Evolutionary conservation across 2,797 vertebrate species (phyloP).

Genomic region (Serranus cabrilla): DNA sequence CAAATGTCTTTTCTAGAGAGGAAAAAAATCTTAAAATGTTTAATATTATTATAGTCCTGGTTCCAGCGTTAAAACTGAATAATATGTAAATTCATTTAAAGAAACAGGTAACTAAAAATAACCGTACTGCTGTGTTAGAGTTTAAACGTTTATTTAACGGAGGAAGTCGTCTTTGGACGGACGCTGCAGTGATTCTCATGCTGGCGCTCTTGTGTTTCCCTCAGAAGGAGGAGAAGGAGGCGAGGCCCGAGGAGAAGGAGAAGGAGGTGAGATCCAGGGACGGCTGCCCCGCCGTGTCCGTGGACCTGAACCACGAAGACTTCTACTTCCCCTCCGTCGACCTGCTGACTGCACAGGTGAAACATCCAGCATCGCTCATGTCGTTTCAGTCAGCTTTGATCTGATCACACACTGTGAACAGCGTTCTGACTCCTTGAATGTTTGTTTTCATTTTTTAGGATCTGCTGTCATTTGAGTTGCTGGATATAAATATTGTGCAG

Average conservation of each 20-base stretch:
- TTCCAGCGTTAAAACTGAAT: background rate
- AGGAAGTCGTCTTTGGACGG: background rate
- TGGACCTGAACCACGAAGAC: constrained; percentile 86
- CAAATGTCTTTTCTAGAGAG: background rate
- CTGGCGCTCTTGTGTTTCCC: constrained; percentile 42
- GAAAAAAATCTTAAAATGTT: background rate
- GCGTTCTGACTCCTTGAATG: too few relatives aligned
- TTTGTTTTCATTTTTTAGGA: constrained; percentile 85
- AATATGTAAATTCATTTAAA: too few relatives aligned
- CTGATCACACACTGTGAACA: too few relatives aligned
- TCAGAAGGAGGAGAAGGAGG: constrained; percentile 80
- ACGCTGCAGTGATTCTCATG: background rate
- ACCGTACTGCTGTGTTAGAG: too few relatives aligned
- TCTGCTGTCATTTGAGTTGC: constrained; percentile 95
- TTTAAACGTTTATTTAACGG: background rate
- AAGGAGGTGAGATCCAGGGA: constrained; percentile 60
- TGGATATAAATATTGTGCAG: constrained; percentile 98
- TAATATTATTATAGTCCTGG: background rate
- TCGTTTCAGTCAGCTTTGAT: too few relatives aligned
- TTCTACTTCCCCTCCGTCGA: constrained; percentile 96
- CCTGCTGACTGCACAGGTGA: constrained; percentile 96
- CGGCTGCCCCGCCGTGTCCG: constrained; percentile 72
- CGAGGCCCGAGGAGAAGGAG: constrained; percentile 62
- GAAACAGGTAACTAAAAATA: too few relatives aligned
- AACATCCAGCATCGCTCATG: too few relatives aligned